Percentiles rank a stretch among this genome's conserved stretches.
Conservation (phyloP, 2,113 vertebrate species). For the Nycticorax nycticorax region DNA sequence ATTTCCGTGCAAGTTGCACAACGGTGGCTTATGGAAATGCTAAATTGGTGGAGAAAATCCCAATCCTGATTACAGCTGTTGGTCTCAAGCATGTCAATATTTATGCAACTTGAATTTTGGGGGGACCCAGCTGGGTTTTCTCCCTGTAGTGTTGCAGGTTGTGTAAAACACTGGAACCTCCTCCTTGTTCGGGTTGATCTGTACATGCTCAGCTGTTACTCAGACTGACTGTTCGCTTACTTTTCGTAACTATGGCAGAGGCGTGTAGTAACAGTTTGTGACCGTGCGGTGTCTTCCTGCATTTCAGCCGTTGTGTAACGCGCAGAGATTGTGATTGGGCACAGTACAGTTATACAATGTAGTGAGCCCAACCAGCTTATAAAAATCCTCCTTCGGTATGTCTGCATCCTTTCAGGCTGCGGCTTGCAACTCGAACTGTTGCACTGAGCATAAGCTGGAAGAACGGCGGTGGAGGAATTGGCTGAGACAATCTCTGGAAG, state of each 20-base stretch:
- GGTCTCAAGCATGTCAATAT: not conserved
- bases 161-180: not conserved
- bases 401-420: not conserved
- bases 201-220: not conserved
- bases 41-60: not conserved
- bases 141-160: not conserved
- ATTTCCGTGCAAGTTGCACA: not conserved
- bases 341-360: conserved; percentile 64
- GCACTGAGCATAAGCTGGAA: not conserved
- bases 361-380: conserved; percentile 19
- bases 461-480: not conserved
- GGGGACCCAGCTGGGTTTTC: not conserved
- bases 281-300: conserved; percentile 43
- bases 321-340: conserved; percentile 13
- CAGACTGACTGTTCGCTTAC: not conserved
- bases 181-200: not conserved
- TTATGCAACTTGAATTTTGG: not conserved
- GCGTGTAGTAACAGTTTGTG: conserved; percentile 28
- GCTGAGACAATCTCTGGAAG: not conserved
- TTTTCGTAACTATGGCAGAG: not conserved
- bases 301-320: conserved; percentile 43
- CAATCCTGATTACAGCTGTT: not conserved
- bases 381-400: conserved; percentile 47
- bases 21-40: not conserved
- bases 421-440: not conserved